phyloP scores from a whole-genome alignment of 2,113 vertebrate species.

The Ploceus nigricollis region DNA sequence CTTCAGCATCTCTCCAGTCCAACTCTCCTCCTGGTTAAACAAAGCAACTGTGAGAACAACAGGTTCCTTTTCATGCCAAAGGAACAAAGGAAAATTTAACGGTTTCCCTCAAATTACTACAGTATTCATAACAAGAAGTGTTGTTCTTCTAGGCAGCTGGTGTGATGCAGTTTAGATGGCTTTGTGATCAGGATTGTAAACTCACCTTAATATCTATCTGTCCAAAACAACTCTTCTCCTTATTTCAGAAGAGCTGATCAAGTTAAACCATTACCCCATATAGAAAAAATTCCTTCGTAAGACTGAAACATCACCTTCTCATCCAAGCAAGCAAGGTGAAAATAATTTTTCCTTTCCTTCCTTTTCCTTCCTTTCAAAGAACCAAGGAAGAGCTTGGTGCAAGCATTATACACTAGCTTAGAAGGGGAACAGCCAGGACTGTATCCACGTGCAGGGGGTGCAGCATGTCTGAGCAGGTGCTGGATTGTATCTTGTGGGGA shows the following conservation, averaged over 20 bases:
- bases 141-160: neutral
- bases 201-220: neutral
- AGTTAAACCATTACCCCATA: neutral
- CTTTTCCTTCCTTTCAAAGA: too few species aligned
- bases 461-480: neutral
- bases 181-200: neutral
- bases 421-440: neutral
- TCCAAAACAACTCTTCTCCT: neutral
- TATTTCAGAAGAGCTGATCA: neutral
- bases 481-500: rapidly evolving
- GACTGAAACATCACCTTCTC: neutral
- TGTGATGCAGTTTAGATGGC: neutral
- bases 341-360: neutral
- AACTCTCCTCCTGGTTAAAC: slow-evolving; percentile 38
- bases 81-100: neutral
- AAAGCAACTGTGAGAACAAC: slow-evolving; percentile 40
- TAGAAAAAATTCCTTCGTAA: neutral
- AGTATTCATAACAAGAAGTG: neutral
- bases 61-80: neutral
- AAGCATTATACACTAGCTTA: neutral
- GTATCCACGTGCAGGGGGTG: neutral
- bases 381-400: neutral
- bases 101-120: neutral
- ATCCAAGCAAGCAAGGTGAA: neutral
- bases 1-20: neutral